Conservation (phyloP, 2,888 invertebrate species). For the Romanomermis culicivorax region DNA sequence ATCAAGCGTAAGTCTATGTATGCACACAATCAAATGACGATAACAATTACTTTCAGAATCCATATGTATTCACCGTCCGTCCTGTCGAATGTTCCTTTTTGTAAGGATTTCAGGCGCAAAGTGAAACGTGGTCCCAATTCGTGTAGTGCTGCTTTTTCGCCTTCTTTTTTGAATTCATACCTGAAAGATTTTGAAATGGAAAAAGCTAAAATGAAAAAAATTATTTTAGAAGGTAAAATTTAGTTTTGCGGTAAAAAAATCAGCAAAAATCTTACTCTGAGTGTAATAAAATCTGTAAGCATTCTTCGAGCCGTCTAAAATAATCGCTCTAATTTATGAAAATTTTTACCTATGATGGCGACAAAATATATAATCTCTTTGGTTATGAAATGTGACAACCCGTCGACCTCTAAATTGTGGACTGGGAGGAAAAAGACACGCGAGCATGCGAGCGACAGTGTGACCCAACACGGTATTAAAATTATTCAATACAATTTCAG, state of each 20-base stretch:
- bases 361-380: constrained; percentile 94
- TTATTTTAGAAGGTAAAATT: background rate
- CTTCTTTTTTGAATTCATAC: constrained; percentile 56
- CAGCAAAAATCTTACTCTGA: background rate
- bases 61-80: constrained; percentile 91
- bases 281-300: background rate
- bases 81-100: constrained; percentile 89
- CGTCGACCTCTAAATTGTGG: constrained; percentile 81
- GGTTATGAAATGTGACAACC: constrained; percentile 92
- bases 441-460: constrained; percentile 66
- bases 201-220: background rate
- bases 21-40: background rate
- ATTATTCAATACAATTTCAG: constrained; percentile 85
- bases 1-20: constrained; percentile 39
- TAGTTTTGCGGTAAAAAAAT: background rate
- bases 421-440: constrained; percentile 57
- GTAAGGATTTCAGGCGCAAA: constrained; percentile 64
- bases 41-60: constrained; percentile 41
- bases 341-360: constrained; percentile 75
- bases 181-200: too few relatives aligned
- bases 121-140: constrained; percentile 97
- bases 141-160: constrained; percentile 46
- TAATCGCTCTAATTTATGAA: too few relatives aligned
- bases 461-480: constrained; percentile 81
- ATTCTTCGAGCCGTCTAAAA: background rate